These are phyloP conservation scores for Progne subis DNA, from an alignment of 2,113 vertebrate species.

Conservation along the genomic window DNA sequence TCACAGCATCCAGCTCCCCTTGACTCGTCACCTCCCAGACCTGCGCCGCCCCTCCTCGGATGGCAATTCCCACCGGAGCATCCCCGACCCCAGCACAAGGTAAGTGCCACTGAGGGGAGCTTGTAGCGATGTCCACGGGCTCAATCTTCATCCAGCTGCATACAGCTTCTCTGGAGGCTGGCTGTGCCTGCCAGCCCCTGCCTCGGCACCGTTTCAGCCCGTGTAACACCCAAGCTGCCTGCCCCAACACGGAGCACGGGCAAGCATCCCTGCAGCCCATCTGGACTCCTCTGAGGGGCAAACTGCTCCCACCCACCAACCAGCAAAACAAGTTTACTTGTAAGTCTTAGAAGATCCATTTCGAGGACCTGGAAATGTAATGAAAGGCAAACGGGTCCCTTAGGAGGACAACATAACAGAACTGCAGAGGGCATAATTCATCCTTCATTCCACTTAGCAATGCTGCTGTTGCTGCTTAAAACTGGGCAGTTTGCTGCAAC, in stretches of 20 bases:
- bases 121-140: background rate
- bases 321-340: background rate
- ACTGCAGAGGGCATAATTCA: background rate
- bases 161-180: background rate
- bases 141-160: background rate
- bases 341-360: background rate
- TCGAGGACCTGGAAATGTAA: background rate
- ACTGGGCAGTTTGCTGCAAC: background rate
- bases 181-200: background rate
- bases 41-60: rapidly evolving
- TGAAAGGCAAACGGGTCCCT: background rate
- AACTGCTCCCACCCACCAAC: background rate
- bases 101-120: background rate
- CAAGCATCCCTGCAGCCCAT: background rate
- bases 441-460: background rate
- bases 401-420: background rate
- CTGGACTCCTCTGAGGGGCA: background rate
- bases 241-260: background rate
- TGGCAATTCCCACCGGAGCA: background rate
- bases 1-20: background rate
- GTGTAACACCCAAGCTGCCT: background rate
- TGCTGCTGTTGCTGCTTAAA: background rate
- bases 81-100: background rate
- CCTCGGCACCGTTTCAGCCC: background rate
- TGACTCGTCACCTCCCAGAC: background rate